Percentiles rank a stretch among this genome's conserved stretches.
Evolutionary conservation across 2,888 invertebrate genomes (phyloP).

Genomic region (Nezara viridula): DNA sequence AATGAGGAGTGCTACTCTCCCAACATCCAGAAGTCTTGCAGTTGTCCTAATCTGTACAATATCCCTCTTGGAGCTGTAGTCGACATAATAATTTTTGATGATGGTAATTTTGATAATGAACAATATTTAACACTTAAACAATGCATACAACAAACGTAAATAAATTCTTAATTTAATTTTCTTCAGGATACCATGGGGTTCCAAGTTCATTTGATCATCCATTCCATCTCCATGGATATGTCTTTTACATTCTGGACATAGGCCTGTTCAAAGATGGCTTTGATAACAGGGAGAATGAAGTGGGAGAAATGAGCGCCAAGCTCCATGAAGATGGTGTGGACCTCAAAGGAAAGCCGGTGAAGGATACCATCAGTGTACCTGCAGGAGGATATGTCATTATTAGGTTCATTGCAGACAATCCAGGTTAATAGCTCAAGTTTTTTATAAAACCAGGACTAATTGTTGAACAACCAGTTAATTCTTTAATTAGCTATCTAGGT

Average conservation of each 20-base stretch:
- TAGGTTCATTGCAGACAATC: conserved; percentile 72
- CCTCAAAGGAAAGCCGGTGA: conserved; percentile 70
- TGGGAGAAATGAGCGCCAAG: conserved; percentile 54
- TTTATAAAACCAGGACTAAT: not conserved
- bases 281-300: conserved; percentile 20
- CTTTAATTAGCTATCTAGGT: too few species aligned
- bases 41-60: conserved; percentile 80
- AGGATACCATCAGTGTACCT: conserved; percentile 77
- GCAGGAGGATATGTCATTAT: conserved; percentile 76
- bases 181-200: not conserved
- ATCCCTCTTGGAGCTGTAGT: conserved; percentile 78
- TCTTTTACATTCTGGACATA: conserved; percentile 71
- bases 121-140: not conserved
- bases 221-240: conserved; percentile 76
- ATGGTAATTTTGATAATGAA: conserved; percentile 73
- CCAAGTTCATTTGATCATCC: conserved; percentile 69
- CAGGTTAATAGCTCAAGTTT: conserved; percentile 67
- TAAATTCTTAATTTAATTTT: not conserved
- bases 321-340: not conserved
- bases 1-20: conserved; percentile 54
- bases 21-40: conserved; percentile 70
- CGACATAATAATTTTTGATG: conserved; percentile 82
- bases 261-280: conserved; percentile 62
- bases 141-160: not conserved
- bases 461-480: too few species aligned